A percentile compares a stretch with the other conserved stretches of the same genome.
Conservation (phyloP, 2,797 vertebrate genomes). For the Protonibea diacanthus region DNA sequence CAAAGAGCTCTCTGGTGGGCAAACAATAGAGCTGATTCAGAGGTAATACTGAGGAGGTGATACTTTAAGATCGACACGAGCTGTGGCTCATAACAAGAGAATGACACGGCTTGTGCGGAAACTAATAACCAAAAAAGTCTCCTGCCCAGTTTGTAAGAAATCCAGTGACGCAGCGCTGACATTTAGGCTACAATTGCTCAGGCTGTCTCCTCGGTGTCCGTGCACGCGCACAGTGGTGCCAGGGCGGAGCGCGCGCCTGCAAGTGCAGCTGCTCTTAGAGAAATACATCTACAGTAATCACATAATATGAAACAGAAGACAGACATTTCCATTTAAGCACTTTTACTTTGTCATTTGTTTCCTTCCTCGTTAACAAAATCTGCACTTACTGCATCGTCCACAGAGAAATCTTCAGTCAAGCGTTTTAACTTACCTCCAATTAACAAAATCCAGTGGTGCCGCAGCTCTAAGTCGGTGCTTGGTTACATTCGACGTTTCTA, state of each 20-base stretch:
- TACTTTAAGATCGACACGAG: constrained; percentile 4
- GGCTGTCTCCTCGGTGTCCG: constrained; percentile 51
- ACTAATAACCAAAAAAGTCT: constrained; percentile 63
- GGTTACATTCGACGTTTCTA: constrained; percentile 35
- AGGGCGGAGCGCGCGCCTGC: constrained; percentile 54
- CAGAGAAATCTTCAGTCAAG: constrained; percentile 13
- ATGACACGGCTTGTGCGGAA: constrained; percentile 29
- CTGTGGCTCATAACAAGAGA: constrained; percentile 3
- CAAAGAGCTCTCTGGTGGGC: constrained; percentile 69
- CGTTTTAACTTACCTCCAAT: constrained; percentile 73
- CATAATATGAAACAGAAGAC: background rate
- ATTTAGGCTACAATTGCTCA: constrained; percentile 66
- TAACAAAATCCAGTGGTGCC: constrained; percentile 42
- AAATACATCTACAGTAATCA: background rate
- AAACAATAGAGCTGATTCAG: constrained; percentile 66
- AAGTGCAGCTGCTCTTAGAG: constrained; percentile 26
- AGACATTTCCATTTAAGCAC: background rate
- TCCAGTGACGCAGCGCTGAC: constrained; percentile 75
- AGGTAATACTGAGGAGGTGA: constrained; percentile 25
- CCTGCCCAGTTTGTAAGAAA: constrained; percentile 58
- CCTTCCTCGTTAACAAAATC: background rate
- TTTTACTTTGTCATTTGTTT: too few species aligned
- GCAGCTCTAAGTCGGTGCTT: constrained; percentile 28
- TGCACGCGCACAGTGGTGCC: constrained; percentile 60
- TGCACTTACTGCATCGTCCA: background rate